phyloP scores from a whole-genome alignment of 2,113 vertebrate genomes.

The Dipodomys merriami region DNA sequence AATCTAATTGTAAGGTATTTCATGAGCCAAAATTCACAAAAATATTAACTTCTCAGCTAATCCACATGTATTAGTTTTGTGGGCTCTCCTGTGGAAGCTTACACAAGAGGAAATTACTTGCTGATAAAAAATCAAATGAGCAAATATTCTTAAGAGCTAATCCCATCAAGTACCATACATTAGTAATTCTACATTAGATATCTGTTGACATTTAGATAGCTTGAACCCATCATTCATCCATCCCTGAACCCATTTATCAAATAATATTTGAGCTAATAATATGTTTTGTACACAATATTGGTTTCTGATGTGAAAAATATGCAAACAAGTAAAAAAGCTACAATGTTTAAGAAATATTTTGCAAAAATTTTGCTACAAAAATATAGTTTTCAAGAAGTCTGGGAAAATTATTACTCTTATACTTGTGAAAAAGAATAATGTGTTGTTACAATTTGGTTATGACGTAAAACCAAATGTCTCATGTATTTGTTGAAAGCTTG shows the following conservation, averaged over 20 bases:
- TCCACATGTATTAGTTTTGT: neutral
- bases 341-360: neutral
- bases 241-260: neutral
- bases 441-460: neutral
- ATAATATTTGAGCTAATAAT: neutral
- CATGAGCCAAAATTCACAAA: slow-evolving; percentile 16
- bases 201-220: neutral
- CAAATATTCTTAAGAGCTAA: neutral
- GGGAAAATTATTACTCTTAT: neutral
- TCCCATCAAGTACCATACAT: neutral
- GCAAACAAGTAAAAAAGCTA: neutral
- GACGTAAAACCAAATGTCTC: neutral
- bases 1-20: neutral
- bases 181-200: neutral
- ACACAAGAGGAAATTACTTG: neutral
- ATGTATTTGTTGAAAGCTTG: neutral
- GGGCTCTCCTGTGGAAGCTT: neutral
- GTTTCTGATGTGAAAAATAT: neutral
- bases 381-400: slow-evolving; percentile 11
- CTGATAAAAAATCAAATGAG: neutral
- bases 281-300: neutral
- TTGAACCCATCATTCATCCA: neutral
- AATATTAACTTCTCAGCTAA: neutral
- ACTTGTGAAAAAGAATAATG: neutral
- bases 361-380: neutral